Evolutionary conservation across 2,113 vertebrate genomes (phyloP).

Genomic region (Bubo bubo): DNA sequence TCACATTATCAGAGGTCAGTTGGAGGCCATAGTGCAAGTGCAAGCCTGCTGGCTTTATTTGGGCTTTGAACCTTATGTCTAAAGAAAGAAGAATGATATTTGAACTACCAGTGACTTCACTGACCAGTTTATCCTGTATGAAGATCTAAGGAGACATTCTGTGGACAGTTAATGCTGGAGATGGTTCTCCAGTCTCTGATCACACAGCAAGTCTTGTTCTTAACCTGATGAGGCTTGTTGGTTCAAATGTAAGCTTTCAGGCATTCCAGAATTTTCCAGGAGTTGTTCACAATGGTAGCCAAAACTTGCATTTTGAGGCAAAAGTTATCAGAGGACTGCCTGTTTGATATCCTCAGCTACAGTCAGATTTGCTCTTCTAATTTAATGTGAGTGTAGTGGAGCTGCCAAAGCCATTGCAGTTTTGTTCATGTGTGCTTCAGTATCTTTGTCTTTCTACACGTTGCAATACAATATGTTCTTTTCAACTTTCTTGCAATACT

Average conservation of each 20-base stretch:
- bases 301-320: background rate
- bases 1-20: background rate
- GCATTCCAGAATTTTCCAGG: background rate
- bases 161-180: background rate
- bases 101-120: background rate
- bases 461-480: background rate
- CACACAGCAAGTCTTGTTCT: background rate
- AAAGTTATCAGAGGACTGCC: background rate
- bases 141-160: background rate
- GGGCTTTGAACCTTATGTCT: fast-evolving
- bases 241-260: background rate
- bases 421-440: background rate
- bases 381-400: background rate
- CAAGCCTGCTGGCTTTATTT: background rate
- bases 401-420: background rate
- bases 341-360: background rate
- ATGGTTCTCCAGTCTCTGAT: background rate
- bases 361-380: background rate
- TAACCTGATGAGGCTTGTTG: background rate
- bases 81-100: background rate
- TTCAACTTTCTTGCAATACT: background rate
- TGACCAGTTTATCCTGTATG: background rate
- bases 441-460: background rate
- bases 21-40: background rate
- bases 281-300: background rate